Evolutionary conservation across 2,888 invertebrate species (phyloP), one percentile per base, ranked within the genome.

Genomic region (Drosophila bunnanda): DNA sequence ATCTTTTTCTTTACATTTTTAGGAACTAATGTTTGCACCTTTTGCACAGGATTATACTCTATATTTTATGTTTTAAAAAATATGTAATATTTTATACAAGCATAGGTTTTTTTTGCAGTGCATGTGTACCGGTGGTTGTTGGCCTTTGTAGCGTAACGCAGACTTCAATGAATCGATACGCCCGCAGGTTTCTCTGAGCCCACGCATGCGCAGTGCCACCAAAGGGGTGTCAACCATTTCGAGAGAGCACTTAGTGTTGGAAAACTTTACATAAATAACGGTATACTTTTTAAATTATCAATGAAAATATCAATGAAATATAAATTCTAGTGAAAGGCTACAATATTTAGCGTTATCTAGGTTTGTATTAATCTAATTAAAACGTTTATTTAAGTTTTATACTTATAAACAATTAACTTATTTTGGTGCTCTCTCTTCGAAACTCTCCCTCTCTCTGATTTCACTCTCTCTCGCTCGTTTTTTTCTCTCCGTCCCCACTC

Each of bases 131-230:
- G 73, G 81, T 79, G 73, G 77, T 75, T 75, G 78, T 34, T 56
- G 53, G 59, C 43, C 46, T 41, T 58, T 71, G 73, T 76, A 74
- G 65, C 58, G 72, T 72, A 71, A 72, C 57, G 57, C 74, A 66
- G 62, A 53, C 66, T 75, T 82, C 82, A 79, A 78, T 87, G 86
- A 87, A 87, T 87, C 86, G 82, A 87, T 88, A 87, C 75, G 74
- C 78, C 72, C 74, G 75, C 54, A 69, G 44, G 66, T 43, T 59
- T 68, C 70, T 66, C 69, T 68, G 59, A 46, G 30, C 69, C 39
- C 69, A 73, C 54, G 70, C 86, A 80, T 75, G 88, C 86, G 86
- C 75, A 39, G 10, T 43, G 4, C 1, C 20, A 9, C n/a, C 7
- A 13, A 22, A n/a, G 44, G 60, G 76, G 69, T 74, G 52, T 25